A percentile compares a stretch with the other conserved stretches of the same genome.
These are phyloP conservation scores for Bhutanitis thaidina DNA, from an alignment of 2,888 invertebrate genomes.

Conservation along the genomic window DNA sequence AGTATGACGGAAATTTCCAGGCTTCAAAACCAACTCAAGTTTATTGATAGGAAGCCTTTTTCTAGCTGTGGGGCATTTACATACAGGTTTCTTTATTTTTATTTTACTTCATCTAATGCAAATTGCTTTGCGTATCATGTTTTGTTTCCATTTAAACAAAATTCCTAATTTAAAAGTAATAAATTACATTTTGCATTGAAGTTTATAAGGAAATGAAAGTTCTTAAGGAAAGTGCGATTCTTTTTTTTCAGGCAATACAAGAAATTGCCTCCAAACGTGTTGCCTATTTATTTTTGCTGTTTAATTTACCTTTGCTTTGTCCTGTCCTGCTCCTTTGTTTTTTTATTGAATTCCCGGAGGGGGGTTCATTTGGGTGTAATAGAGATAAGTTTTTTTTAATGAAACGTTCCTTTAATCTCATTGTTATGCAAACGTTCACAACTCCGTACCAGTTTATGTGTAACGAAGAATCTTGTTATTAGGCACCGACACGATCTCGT, in stretches of 20 bases:
- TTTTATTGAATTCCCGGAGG: conserved; percentile 43
- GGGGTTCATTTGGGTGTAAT: conserved; percentile 40
- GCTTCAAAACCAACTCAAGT: too few species aligned
- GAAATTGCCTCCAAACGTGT: conserved; percentile 47
- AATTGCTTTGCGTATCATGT: too few species aligned
- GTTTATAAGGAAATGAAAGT: conserved; percentile 23
- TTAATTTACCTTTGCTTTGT: conserved; percentile 57
- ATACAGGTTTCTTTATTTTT: not conserved
- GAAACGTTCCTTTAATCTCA: conserved; percentile 50
- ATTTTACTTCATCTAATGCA: not conserved
- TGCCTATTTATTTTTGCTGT: conserved; percentile 51
- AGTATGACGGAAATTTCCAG: too few species aligned
- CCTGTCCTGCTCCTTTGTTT: conserved; percentile 36
- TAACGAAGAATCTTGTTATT: not conserved
- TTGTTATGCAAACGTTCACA: conserved; percentile 44
- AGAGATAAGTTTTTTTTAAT: conserved; percentile 49
- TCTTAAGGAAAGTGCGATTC: conserved; percentile 33
- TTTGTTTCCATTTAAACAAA: not conserved
- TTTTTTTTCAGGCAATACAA: conserved; percentile 33
- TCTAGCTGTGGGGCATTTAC: too few species aligned
- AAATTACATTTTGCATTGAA: conserved; percentile 7
- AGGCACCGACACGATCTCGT: conserved; percentile 6
- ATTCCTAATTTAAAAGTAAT: not conserved
- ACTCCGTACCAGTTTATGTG: conserved; percentile 26
- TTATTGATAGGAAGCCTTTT: too few species aligned